Conservation (phyloP, 1,140 invertebrate species). For the Micrasema minimum region DNA sequence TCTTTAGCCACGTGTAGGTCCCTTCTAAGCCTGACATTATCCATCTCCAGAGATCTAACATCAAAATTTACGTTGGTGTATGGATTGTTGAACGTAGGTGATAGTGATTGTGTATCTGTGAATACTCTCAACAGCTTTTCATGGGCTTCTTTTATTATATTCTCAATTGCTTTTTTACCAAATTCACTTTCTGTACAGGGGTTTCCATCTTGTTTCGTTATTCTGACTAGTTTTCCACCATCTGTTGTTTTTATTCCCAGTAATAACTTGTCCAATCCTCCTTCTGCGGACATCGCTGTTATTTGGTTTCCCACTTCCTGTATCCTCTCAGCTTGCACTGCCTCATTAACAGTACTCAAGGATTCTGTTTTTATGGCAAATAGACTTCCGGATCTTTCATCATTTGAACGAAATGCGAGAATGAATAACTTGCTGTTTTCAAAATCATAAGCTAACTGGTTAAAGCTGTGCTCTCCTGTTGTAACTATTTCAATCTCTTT, state of each 20-base stretch:
- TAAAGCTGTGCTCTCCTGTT: slow-evolving; percentile 30
- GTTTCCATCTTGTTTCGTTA: slow-evolving; percentile 8
- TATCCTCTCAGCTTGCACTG: not conserved
- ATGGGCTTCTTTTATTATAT: slow-evolving; percentile 15
- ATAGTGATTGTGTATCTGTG: not conserved
- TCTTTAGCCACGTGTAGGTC: not conserved
- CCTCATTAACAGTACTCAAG: too few relatives aligned
- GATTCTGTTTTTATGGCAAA: slow-evolving; percentile 32
- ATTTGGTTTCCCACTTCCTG: not conserved
- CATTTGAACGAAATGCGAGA: slow-evolving; percentile 9
- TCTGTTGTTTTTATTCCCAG: slow-evolving; percentile 13
- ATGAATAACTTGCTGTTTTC: slow-evolving; percentile 22
- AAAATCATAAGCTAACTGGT: slow-evolving; percentile 23
- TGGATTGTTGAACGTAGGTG: not conserved
- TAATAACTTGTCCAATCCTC: not conserved
- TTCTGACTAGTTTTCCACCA: slow-evolving; percentile 23
- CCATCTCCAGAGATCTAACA: not conserved
- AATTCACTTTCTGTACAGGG: slow-evolving; percentile 8
- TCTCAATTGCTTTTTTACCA: not conserved
- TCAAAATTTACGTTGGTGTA: too few relatives aligned
- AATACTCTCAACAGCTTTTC: slow-evolving; percentile 7
- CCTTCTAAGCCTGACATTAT: slow-evolving; percentile 2
- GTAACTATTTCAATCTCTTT: slow-evolving; percentile 37
- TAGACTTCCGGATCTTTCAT: slow-evolving; percentile 23
- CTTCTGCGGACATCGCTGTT: not conserved